Base-by-base conservation (phyloP, 2,888 invertebrate genomes). In the Oscheius sp. region DNA sequence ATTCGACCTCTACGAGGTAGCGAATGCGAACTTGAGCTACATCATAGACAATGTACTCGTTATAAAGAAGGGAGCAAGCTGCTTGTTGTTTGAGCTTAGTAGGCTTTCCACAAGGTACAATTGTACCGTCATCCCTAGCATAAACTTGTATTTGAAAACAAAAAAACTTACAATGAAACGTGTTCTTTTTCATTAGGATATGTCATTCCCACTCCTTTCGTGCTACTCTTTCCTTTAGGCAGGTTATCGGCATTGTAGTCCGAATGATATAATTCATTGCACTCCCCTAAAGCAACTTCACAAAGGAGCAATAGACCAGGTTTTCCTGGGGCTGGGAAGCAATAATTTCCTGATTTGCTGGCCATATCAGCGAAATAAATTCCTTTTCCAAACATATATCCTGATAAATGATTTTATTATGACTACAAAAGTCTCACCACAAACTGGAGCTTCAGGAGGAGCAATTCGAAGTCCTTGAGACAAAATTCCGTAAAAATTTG, bases 371-470 rank as follows among this genome's bases (percentile, higher is more conserved):
- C 89, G 82, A 89, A 89, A 75, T 89, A 89, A 4, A 89, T 86
- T n/a, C 89, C 89, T 80, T 89, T 89, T 8, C 89, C 89, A 86
- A 87, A 86, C 89, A 89, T 89, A 81, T 89, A 89, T 17, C 89
- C 89, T 25, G 89, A 76, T 45, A 27, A 61, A 20, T 3, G 42
- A 8, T 20, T 61, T 10, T 5, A 6, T 39, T 2, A 27, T n/a
- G 23, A 61, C 6, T 20, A 61, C 6, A 39, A 25, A 17, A 4
- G n/a, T 23, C 65, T 8, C 45, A 68, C 68, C 69, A 15, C 53
- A 55, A 20, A 50, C 42, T 6, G 89, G 89, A 8, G 89, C 89
- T 78, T 89, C 89, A 6, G 89, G 89, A 15, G 89, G 89, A 3
- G 89, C 89, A 63, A 89, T 89, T 27, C 88, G 83, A 66, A 89